Percentiles rank a stretch among this genome's conserved stretches.
Conservation (phyloP, 2,888 invertebrate genomes). For the Didymodactylos carnosus region DNA sequence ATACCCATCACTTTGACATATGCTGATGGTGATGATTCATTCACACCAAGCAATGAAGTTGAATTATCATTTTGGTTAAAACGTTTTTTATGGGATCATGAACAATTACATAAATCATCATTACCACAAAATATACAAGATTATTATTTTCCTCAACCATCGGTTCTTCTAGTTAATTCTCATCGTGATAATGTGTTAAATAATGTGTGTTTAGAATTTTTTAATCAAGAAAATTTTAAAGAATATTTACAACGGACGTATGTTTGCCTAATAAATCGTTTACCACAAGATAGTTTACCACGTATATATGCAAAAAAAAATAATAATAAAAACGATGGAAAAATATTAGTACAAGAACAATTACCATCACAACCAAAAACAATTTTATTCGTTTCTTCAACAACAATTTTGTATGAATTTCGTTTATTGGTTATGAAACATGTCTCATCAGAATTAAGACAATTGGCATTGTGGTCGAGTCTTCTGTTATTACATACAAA, state of each 20-base stretch:
- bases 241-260: neutral
- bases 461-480: neutral
- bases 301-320: no score
- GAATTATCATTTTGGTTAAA: neutral
- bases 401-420: neutral
- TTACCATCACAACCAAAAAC: neutral
- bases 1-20: neutral
- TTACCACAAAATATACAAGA: no score
- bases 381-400: neutral
- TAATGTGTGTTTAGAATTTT: neutral
- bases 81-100: neutral
- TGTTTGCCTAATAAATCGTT: neutral
- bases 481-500: neutral
- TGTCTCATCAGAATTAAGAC: neutral
- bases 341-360: no score
- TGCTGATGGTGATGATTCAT: neutral
- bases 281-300: no score
- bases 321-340: no score
- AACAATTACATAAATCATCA: neutral
- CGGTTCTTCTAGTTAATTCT: neutral
- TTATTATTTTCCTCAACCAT: neutral
- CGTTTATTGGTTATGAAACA: neutral
- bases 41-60: neutral
- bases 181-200: neutral
- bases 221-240: neutral